phyloP scores from a whole-genome alignment of 1,140 invertebrate species.

The Antheraea mylitta region DNA sequence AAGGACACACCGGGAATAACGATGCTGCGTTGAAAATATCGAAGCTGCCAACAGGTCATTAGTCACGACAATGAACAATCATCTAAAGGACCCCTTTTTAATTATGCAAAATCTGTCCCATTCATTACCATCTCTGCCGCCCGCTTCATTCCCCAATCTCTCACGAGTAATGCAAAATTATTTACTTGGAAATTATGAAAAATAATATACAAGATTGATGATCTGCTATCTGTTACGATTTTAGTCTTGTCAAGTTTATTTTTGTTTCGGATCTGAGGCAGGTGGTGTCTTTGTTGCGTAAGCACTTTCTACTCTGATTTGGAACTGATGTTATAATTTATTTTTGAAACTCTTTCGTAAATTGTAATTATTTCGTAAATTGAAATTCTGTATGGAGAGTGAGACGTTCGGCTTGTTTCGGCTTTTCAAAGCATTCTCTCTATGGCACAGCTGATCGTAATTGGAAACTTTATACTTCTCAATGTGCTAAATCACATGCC shows the following conservation, averaged over 20 bases:
- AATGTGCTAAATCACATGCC: too few relatives aligned
- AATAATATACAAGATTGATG: slow-evolving; percentile 55
- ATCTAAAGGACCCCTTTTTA: slow-evolving; percentile 66
- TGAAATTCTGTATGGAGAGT: too few relatives aligned
- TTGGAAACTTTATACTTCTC: too few relatives aligned
- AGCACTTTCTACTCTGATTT: neutral
- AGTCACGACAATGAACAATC: slow-evolving; percentile 71
- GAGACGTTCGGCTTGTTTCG: too few relatives aligned
- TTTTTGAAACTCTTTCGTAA: too few relatives aligned
- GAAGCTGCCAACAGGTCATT: slow-evolving; percentile 39
- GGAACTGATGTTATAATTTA: neutral
- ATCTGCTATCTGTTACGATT: slow-evolving; percentile 59
- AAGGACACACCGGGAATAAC: slow-evolving; percentile 1
- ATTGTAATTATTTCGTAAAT: too few relatives aligned
- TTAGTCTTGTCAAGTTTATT: slow-evolving; percentile 12
- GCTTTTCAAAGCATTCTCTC: too few relatives aligned
- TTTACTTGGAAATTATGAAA: slow-evolving; percentile 63
- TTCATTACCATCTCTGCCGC: slow-evolving; percentile 42
- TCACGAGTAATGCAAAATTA: slow-evolving; percentile 42
- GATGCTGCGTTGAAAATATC: neutral
- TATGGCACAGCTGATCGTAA: too few relatives aligned
- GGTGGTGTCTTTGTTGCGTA: neutral
- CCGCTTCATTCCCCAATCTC: slow-evolving; percentile 15
- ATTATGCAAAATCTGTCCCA: slow-evolving; percentile 74
- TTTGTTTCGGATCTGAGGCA: neutral